phyloP scores from a whole-genome alignment of 2,888 invertebrate genomes.

The Belgica antarctica region DNA sequence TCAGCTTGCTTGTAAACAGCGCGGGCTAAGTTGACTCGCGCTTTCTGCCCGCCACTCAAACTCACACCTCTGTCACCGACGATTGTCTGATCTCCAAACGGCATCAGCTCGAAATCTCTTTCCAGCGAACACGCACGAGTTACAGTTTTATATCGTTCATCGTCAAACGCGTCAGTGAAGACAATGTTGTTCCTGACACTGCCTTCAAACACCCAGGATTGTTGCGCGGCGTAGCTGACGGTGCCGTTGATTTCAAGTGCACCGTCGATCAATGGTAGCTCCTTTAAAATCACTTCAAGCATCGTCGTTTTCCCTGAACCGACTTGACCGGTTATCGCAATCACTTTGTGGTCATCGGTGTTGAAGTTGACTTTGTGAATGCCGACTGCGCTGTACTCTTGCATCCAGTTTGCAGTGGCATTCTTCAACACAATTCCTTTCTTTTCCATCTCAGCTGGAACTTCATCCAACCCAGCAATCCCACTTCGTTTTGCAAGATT shows the following conservation, averaged over 20 bases:
- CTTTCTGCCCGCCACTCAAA: slow-evolving; percentile 78
- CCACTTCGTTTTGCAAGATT: no score
- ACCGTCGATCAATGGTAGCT: slow-evolving; percentile 64
- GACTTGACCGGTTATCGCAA: slow-evolving; percentile 67
- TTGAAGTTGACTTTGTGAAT: slow-evolving; percentile 51
- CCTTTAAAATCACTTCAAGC: slow-evolving; percentile 70
- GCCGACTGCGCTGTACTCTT: slow-evolving; percentile 43
- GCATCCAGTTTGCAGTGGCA: slow-evolving; percentile 50
- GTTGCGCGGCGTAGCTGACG: slow-evolving; percentile 74
- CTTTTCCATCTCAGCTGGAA: slow-evolving; percentile 46
- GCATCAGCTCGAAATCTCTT: slow-evolving; percentile 68
- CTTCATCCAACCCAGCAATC: slow-evolving; percentile 48
- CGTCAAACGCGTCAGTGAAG: slow-evolving; percentile 63
- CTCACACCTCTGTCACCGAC: slow-evolving; percentile 77
- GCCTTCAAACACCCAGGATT: slow-evolving; percentile 77
- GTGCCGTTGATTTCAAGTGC: slow-evolving; percentile 62
- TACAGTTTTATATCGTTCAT: slow-evolving; percentile 54
- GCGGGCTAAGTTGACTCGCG: slow-evolving; percentile 72
- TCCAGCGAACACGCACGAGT: slow-evolving; percentile 62
- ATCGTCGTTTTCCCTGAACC: slow-evolving; percentile 74
- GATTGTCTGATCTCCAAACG: slow-evolving; percentile 69
- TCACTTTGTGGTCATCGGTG: slow-evolving; percentile 49
- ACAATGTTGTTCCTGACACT: slow-evolving; percentile 89
- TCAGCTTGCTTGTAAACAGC: slow-evolving; percentile 75
- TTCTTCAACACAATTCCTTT: slow-evolving; percentile 48